Percentiles rank a stretch among this genome's conserved stretches.
Evolutionary conservation across 2,113 vertebrate species (phyloP).

Genomic region (Piprites chloris): DNA sequence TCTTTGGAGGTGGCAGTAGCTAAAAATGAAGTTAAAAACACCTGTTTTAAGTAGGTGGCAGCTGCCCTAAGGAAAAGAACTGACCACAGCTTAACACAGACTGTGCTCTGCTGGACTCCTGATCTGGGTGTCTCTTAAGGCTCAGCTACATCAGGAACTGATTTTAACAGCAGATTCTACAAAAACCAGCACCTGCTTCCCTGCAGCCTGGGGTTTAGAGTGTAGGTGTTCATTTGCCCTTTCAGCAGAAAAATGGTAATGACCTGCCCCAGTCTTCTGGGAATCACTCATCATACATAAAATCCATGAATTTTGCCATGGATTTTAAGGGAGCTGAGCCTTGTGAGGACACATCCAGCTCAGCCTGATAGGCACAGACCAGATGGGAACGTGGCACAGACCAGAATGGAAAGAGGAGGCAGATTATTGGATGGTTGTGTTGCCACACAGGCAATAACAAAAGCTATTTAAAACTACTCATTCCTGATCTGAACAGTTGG

Average conservation of each 20-base stretch:
- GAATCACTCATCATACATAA: accelerated
- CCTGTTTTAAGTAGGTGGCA: not conserved
- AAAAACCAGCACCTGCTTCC: not conserved
- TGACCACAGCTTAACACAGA: not conserved
- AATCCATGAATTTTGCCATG: accelerated
- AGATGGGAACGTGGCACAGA: not conserved
- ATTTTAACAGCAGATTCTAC: not conserved
- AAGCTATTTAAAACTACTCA: not conserved
- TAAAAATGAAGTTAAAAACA: not conserved
- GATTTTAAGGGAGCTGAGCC: not conserved
- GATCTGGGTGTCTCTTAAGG: accelerated
- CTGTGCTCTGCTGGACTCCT: not conserved
- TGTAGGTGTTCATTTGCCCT: not conserved
- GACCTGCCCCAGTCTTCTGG: not conserved
- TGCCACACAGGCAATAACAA: not conserved
- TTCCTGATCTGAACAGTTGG: not conserved
- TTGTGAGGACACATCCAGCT: not conserved
- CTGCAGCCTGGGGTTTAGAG: not conserved
- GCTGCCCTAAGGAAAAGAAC: not conserved
- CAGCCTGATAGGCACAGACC: accelerated
- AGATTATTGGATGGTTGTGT: not conserved
- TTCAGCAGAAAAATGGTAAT: not conserved
- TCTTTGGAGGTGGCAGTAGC: not conserved
- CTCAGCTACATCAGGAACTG: not conserved
- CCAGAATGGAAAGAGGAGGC: not conserved